Percentiles rank a stretch among this genome's conserved stretches.
phyloP scores from a whole-genome alignment of 2,888 invertebrate genomes.

The Punctoribates punctum region DNA sequence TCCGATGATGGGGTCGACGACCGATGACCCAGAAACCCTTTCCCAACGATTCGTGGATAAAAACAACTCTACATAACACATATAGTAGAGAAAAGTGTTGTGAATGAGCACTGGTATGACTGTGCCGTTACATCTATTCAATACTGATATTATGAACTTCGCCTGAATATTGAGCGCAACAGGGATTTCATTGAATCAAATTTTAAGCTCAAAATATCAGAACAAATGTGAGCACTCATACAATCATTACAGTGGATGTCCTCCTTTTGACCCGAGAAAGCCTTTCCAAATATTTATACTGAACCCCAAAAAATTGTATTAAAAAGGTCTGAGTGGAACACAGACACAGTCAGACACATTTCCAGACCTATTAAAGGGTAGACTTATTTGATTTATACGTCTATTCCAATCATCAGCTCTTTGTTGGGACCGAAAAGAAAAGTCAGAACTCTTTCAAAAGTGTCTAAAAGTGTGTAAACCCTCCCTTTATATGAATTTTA shows the following conservation, averaged over 20 bases:
- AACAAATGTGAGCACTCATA: not conserved
- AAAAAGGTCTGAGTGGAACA: not conserved
- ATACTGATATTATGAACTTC: constrained; percentile 27
- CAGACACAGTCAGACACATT: not conserved
- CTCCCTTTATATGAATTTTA: not conserved
- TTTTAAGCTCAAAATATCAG: constrained; percentile 10
- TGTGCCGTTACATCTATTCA: constrained; percentile 32
- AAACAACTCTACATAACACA: constrained; percentile 12
- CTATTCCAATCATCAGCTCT: constrained; percentile 15
- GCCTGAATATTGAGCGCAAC: constrained; percentile 35
- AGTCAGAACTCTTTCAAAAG: not conserved
- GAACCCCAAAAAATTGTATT: not conserved
- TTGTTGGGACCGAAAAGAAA: not conserved
- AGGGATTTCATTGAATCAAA: constrained; percentile 17
- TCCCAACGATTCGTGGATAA: constrained; percentile 12
- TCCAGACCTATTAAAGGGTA: constrained; percentile 6
- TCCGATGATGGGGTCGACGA: constrained; percentile 5
- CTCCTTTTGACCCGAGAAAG: constrained; percentile 26
- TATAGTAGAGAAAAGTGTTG: not conserved
- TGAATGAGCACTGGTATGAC: constrained; percentile 5
- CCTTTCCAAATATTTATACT: not conserved
- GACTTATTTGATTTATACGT: constrained; percentile 33
- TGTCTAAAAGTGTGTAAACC: not conserved
- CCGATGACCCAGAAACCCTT: constrained; percentile 40
- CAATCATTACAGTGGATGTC: constrained; percentile 6